Base-by-base conservation (phyloP, 2,797 vertebrate genomes). In the Kryptopterus vitreolus region DNA sequence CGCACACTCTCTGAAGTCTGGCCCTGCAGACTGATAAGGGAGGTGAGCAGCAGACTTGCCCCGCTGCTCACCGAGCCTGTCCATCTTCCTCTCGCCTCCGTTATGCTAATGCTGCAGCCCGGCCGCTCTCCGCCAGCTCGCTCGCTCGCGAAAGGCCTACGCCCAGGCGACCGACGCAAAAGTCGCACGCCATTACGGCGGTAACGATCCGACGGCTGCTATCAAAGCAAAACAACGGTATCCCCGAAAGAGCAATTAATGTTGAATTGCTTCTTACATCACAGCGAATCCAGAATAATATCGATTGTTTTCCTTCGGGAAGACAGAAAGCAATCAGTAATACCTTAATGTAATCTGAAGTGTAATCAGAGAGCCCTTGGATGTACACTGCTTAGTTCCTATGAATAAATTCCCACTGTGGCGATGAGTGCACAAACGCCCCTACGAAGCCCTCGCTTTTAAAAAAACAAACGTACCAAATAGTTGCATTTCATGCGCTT, bases 11-110 rank as follows among this genome's bases (percentile, higher is more conserved):
- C 15, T 50, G 89, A 91, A 87, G 89, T 88, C 87, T 89, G 90
- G 87, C 86, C 86, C 88, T 88, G 88, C 88, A 89, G 89, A 88
- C 87, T 91, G 91, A 92, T 92, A 92, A 92, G 88, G 90, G 81
- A 89, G 82, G 73, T 61, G 76, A 86, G 73, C 59, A 46, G 66
- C 82, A 74, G 70, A 89, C 89, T 89, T 89, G 92, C 90, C 90
- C 81, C 87, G 59, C 78, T 81, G 89, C 89, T 91, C 87, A 85
- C 83, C 88, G 88, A 89, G 86, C 88, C 85, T 87, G 70, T 86
- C 81, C 89, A 83, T 89, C 86, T 85, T 81, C 77, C 71, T 79
- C 81, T 77, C 71, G 81, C 79, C 76, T 73, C 86, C 61, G 76
- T 84, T 86, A 86, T 86, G 89, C 86, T 88, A 83, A 86, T 83